Evolutionary conservation across 2,888 invertebrate species (phyloP), one percentile per base, ranked within the genome.

Genomic region (Steinernema scapterisci): DNA sequence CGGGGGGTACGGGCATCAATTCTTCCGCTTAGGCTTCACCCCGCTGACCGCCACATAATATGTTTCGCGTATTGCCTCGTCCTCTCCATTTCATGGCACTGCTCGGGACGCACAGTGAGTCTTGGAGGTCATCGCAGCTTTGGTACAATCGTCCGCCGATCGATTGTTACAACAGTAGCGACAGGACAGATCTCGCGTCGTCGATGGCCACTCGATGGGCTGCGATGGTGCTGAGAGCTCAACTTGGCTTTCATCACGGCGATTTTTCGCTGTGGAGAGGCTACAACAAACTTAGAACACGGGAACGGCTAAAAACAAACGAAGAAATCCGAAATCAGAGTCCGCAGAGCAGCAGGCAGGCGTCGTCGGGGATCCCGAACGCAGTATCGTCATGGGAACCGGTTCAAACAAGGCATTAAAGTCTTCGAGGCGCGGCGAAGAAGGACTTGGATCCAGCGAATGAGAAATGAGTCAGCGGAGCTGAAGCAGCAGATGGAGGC

Each of bases 201-300:
- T 31, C 63, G 63, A 63, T 21, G 52, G 63, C 31, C 31, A n/a
- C 27, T 5, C 52, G 16, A 19, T 2, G 38, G 9, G 38, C 38
- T 38, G 38, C 38, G 38, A 38, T 38, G 38, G 38, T 9, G 38
- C 38, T 3, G 9, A 38, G 38, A 38, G 38, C 9, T 38, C 38
- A 38, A 38, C 38, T 38, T 38, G 38, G 38, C 9, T 38, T 38
- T 9, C 38, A 38, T 38, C 38, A 38, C 38, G 38, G 38, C 38
- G 38, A 38, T 9, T 9, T 9, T 38, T 38, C 38, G 38, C 38
- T 6, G 9, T 9, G 38, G 9, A 38, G 38, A 63, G 16, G 31
- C 63, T 63, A 63, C 31, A 63, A 73, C 52, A 63, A 19, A 73
- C 44, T 31, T 13, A 73, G 25, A 73, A 51, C 16, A 31, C n/a